Base-by-base conservation (phyloP, 2,113 vertebrate genomes). In the Todiramphus chloris region DNA sequence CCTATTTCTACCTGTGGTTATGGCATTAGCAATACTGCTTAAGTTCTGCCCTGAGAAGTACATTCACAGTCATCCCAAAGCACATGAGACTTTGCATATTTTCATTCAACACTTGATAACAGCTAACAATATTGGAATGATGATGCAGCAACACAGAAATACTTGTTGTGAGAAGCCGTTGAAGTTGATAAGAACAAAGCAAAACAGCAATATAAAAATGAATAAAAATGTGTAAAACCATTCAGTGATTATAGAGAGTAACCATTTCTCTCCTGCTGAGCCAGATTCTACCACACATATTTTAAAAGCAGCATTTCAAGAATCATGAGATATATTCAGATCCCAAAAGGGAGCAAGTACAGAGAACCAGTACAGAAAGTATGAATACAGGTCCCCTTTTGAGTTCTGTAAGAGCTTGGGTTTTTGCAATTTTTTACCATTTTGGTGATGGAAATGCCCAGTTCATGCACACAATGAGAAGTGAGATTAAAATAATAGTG, bases 251-350 rank as follows among this genome's bases (percentile, higher is more conserved):
- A 73, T 24, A 80, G 50, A 79, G 19, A 44, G 37, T 37, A 93
- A 89, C 58, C 53, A 83, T 39, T 85, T 88, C 46, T 69, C 37
- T 96, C 77, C 74, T 69, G 58, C 75, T 85, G 84, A 91, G 75
- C 25, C 44, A 85, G 75, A 94, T 74, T 76, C 58, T 83, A 62
- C 69, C 68, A 78, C 59, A 73, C 19, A 86, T 37, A 90, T 86
- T 95, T 76, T 95, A 96, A 90, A 93, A 96, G 55, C 50, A 90
- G 55, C 63, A 93, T 91, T 93, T 95, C 51, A 94, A 85, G 59
- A 91, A 87, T 43, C 55, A 76, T 31, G 37, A 50, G 33, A 41
- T 39, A 67, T 15, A 90, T 67, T 73, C 63, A 91, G 70, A 91
- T 83, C 37, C 37, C 73, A 58, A 83, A 86, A 37, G 24, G 25